phyloP scores from a whole-genome alignment of 2,888 invertebrate species.

The Ormyrus rosae region DNA sequence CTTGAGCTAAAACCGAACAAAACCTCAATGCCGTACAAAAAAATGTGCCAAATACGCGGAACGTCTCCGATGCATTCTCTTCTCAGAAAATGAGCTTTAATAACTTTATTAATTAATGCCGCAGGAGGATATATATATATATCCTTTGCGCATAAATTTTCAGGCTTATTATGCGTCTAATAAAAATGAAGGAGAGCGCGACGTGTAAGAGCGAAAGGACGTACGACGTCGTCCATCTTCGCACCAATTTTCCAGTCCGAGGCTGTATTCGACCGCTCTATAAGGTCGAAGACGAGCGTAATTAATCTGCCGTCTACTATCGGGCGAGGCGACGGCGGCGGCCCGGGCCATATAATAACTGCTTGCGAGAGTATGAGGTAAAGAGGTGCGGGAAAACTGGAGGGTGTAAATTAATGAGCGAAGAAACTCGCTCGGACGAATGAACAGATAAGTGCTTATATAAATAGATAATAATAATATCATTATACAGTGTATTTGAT shows the following conservation, averaged over 20 bases:
- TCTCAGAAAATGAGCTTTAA: neutral
- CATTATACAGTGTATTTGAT: no score
- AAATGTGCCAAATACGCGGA: no score
- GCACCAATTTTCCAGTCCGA: conserved; percentile 25
- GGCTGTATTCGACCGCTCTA: conserved; percentile 3
- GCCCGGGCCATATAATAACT: conserved; percentile 1
- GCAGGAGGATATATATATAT: no score
- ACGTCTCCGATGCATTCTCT: no score
- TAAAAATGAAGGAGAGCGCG: conserved; percentile 29
- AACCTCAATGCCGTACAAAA: no score
- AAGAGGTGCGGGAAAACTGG: neutral
- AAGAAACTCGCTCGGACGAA: neutral
- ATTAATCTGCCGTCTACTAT: conserved; percentile 38
- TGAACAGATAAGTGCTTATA: no score
- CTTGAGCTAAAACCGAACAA: no score
- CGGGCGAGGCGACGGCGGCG: neutral
- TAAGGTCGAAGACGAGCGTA: conserved; percentile 21
- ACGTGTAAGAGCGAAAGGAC: neutral
- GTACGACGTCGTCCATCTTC: conserved; percentile 20
- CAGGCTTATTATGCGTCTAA: conserved; percentile 15
- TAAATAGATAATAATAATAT: no score
- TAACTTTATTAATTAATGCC: conserved; percentile 18
- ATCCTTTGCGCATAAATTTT: conserved; percentile 11
- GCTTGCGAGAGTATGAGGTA: neutral
- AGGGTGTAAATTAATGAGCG: neutral